Percentiles rank a stretch among this genome's conserved stretches.
Evolutionary conservation across 92 coral and sea anemone genomes (phyloP).

Genomic region (Phenganax stokvisi): DNA sequence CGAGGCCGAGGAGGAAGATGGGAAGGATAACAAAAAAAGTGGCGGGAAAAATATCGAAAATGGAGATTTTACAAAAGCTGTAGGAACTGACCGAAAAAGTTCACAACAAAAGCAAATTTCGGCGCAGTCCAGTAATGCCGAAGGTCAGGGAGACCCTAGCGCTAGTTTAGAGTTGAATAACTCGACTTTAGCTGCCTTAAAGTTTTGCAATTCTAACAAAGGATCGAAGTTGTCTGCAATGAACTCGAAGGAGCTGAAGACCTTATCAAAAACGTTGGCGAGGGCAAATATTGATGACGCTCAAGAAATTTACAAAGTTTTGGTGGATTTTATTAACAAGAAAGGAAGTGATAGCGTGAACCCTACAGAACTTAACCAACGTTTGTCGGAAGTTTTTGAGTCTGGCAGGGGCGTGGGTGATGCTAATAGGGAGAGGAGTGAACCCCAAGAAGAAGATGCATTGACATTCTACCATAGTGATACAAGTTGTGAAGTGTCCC

Average conservation of each 20-base stretch:
- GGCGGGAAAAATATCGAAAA: not conserved
- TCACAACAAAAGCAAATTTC: not conserved
- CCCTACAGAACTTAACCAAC: not conserved
- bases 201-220: slow-evolving; percentile 34
- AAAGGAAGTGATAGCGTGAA: not conserved
- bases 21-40: not conserved
- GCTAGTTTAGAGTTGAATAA: slow-evolving; percentile 6
- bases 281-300: slow-evolving; percentile 27
- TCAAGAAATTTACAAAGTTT: slow-evolving; percentile 30
- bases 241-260: slow-evolving; percentile 22
- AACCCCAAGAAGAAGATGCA: slow-evolving; percentile 18
- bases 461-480: slow-evolving; percentile 41
- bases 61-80: not conserved
- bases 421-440: not conserved
- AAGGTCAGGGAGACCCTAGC: not conserved
- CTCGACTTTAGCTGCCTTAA: slow-evolving; percentile 27
- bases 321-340: slow-evolving; percentile 23
- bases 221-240: slow-evolving; percentile 25
- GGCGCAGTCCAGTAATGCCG: not conserved
- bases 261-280: slow-evolving; percentile 27
- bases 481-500: slow-evolving; percentile 35
- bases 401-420: not conserved
- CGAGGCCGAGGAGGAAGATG: slow-evolving; percentile 29
- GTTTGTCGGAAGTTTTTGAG: slow-evolving; percentile 12
- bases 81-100: not conserved